Percentiles rank a stretch among this genome's conserved stretches.
Conservation (phyloP, 1,140 invertebrate genomes). For the Hylyphantes graminicola region DNA sequence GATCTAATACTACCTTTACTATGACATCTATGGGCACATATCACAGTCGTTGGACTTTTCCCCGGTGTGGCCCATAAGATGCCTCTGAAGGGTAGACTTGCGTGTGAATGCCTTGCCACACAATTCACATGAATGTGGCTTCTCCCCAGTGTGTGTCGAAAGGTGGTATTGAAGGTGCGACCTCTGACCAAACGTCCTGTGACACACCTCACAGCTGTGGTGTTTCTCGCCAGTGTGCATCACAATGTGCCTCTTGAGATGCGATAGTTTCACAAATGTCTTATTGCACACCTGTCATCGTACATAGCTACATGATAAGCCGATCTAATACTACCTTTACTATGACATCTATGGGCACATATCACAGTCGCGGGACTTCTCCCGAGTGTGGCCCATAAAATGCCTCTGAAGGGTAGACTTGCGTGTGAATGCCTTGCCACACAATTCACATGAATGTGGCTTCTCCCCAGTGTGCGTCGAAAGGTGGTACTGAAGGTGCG, state of each 20-base stretch:
- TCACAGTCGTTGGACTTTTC: no score
- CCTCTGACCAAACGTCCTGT: background rate
- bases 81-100: background rate
- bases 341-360: no score
- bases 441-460: background rate
- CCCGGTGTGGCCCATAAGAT: background rate
- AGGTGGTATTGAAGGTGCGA: background rate
- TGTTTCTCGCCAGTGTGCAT: constrained; percentile 30
- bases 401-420: constrained; percentile 1
- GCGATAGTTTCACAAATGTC: background rate
- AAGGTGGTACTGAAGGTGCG: background rate
- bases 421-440: background rate
- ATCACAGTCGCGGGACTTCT: no score
- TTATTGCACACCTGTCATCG: background rate
- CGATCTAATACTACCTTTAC: no score
- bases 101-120: constrained; percentile 1
- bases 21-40: no score
- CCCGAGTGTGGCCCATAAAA: background rate
- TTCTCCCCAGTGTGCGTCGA: constrained; percentile 7
- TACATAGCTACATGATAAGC: no score
- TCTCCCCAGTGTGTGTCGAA: constrained; percentile 9
- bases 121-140: background rate
- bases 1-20: no score
- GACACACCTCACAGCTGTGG: constrained; percentile 8
- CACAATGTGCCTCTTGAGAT: background rate